phyloP scores from a whole-genome alignment of 1,140 invertebrate species.

The Brachionus angularis region DNA sequence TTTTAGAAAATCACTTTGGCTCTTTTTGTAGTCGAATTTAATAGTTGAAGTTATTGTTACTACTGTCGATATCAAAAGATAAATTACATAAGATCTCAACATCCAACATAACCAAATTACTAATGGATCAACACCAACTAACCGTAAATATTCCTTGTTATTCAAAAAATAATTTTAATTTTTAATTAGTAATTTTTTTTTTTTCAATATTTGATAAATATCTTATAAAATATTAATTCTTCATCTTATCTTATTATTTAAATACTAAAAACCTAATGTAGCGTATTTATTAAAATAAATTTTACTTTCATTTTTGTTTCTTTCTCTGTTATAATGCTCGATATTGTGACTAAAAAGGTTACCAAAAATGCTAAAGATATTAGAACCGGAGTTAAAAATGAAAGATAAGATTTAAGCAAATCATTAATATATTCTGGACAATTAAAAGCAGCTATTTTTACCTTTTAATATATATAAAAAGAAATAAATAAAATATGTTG shows the following conservation, averaged over 20 bases:
- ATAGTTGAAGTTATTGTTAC: conserved; percentile 21
- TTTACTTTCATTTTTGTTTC: conserved; percentile 43
- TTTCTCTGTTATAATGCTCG: conserved; percentile 33
- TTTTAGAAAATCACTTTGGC: background rate
- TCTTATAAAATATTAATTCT: no score
- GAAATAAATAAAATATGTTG: background rate
- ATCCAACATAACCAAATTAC: conserved; percentile 43
- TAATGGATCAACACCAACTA: conserved; percentile 21
- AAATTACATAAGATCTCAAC: conserved; percentile 39
- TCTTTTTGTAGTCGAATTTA: background rate
- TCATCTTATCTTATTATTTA: no score
- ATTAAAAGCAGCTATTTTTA: background rate
- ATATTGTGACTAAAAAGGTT: conserved; percentile 30
- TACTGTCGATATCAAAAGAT: conserved; percentile 3
- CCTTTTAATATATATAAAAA: background rate
- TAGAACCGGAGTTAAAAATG: conserved; percentile 10
- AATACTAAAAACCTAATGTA: no score
- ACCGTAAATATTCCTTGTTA: conserved; percentile 24
- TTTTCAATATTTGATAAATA: no score
- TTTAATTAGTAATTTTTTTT: background rate
- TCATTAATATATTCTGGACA: conserved; percentile 25
- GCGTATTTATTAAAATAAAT: no score
- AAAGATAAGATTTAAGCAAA: conserved; percentile 9
- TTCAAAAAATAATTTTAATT: background rate
- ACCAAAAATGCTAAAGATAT: conserved; percentile 38